Evolutionary conservation across 2,113 vertebrate genomes (phyloP).

Genomic region (Leucopsar rothschildi): DNA sequence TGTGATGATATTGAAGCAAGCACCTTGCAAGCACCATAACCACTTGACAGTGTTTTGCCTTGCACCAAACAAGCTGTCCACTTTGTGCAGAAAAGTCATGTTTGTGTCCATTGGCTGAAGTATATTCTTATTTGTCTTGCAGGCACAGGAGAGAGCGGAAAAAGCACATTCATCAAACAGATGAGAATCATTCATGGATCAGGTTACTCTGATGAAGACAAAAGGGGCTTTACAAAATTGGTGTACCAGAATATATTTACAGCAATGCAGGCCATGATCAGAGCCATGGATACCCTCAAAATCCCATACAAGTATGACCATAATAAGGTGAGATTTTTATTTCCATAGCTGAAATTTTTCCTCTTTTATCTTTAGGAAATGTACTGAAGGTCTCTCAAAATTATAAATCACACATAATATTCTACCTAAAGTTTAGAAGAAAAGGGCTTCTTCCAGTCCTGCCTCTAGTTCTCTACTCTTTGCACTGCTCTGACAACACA

Average conservation of each 20-base stretch:
- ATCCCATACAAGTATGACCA: not conserved
- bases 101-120: constrained; percentile 21
- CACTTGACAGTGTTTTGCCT: not conserved
- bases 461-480: not conserved
- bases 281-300: constrained; percentile 89
- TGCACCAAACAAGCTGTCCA: not conserved
- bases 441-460: not conserved
- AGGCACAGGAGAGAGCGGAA: constrained; percentile 79
- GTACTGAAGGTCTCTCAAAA: not conserved
- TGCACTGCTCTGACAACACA: not conserved
- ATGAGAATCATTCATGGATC: constrained; percentile 97
- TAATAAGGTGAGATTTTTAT: constrained; percentile 74
- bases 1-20: not conserved
- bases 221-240: constrained; percentile 87
- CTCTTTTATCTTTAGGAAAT: not conserved
- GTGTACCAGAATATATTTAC: constrained; percentile 98
- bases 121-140: not conserved
- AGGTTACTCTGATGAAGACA: constrained; percentile 95
- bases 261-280: constrained; percentile 93
- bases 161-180: constrained; percentile 88
- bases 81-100: not conserved
- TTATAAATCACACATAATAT: not conserved
- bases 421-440: not conserved
- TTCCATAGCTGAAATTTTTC: not conserved
- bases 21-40: not conserved